Evolutionary conservation across 1,140 invertebrate species (phyloP).

Genomic region (Anastatus disparis): DNA sequence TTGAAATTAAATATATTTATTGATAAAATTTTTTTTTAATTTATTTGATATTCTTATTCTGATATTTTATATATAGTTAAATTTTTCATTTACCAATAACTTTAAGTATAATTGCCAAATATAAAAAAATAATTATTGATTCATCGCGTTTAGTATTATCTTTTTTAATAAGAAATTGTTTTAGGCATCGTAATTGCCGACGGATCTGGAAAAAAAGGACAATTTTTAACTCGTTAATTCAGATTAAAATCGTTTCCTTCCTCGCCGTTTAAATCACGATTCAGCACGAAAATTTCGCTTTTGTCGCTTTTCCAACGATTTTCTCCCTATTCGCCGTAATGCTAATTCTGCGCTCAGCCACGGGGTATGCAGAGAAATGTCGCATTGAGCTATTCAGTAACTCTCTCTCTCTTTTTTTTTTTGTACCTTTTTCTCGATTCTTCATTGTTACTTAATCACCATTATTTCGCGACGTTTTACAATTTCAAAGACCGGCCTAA

Average conservation of each 20-base stretch:
- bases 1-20: too few relatives aligned
- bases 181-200: neutral
- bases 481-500: constrained; percentile 4
- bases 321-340: constrained; percentile 31
- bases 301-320: constrained; percentile 34
- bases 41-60: too few relatives aligned
- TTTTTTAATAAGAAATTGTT: neutral
- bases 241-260: constrained; percentile 37
- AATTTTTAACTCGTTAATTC: constrained; percentile 40
- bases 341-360: constrained; percentile 35
- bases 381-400: neutral
- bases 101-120: too few relatives aligned
- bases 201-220: constrained; percentile 5
- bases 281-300: constrained; percentile 32
- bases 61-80: too few relatives aligned
- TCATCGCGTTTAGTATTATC: too few relatives aligned
- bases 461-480: constrained; percentile 28
- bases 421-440: constrained; percentile 8
- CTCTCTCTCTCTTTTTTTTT: neutral
- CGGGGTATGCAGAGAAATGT: neutral
- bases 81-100: too few relatives aligned
- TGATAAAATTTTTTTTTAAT: too few relatives aligned
- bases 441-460: constrained; percentile 36
- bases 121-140: too few relatives aligned
- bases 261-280: constrained; percentile 33